phyloP scores from a whole-genome alignment of 2,797 vertebrate genomes.

The Gallinago solitaria region DNA sequence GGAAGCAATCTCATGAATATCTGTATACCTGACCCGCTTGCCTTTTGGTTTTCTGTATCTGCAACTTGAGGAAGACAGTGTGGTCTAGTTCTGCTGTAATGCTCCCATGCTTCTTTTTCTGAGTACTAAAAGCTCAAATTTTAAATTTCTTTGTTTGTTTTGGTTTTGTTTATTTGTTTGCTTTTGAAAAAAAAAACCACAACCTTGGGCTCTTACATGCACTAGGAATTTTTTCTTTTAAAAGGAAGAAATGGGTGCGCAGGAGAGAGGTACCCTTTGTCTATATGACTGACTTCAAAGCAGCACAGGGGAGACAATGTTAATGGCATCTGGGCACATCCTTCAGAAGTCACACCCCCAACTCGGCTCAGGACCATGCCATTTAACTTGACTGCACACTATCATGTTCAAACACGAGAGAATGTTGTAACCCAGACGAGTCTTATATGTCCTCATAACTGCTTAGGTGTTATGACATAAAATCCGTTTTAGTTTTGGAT shows the following conservation, averaged over 20 bases:
- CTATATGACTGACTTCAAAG: background rate
- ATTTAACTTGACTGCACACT: background rate
- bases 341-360: background rate
- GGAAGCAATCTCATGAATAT: background rate
- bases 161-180: background rate
- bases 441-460: background rate
- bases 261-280: background rate
- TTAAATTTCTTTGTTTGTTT: background rate
- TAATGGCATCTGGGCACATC: background rate
- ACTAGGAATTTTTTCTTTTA: background rate
- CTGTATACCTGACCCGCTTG: background rate
- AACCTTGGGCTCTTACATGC: background rate
- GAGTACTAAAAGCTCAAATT: background rate
- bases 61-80: background rate
- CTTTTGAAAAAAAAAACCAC: background rate
- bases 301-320: background rate
- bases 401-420: conserved; percentile 8
- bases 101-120: background rate
- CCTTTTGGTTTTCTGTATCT: background rate
- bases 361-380: background rate
- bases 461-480: conserved; percentile 12
- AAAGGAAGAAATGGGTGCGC: background rate
- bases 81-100: background rate
- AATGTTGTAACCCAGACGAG: background rate
- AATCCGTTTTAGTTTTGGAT: background rate